Conservation (phyloP, 2,113 vertebrate species). For the Clinocottus analis region DNA sequence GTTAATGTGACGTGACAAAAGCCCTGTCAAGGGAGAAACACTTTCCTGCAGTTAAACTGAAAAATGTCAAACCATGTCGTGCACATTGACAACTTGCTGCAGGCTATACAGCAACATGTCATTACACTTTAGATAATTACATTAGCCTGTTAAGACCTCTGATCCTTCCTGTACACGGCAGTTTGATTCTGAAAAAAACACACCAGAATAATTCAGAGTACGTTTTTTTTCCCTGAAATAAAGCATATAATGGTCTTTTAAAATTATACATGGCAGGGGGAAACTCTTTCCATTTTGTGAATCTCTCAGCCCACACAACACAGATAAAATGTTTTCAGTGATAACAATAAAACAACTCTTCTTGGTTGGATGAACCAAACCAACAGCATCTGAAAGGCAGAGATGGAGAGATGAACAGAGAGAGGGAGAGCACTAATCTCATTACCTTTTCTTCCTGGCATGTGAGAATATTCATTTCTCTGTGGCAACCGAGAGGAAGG, state of each 20-base stretch:
- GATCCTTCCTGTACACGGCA: conserved; percentile 1
- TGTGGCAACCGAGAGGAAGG: conserved; percentile 59
- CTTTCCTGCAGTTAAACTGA: conserved; percentile 10
- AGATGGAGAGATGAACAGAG: conserved; percentile 55
- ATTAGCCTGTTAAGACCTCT: conserved; percentile 22
- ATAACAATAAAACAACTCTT: conserved; percentile 66
- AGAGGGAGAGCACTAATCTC: conserved; percentile 71
- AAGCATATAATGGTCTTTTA: conserved; percentile 51
- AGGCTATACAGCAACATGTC: conserved; percentile 24
- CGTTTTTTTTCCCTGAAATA: conserved; percentile 16
- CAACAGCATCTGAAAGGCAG: conserved; percentile 60
- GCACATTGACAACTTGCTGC: conserved; percentile 20
- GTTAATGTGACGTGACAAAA: conserved; percentile 13
- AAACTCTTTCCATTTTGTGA: conserved; percentile 65
- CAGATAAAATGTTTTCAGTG: conserved; percentile 67
- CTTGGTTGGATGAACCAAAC: conserved; percentile 70
- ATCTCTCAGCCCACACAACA: conserved; percentile 61
- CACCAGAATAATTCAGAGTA: conserved; percentile 12
- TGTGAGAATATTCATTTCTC: conserved; percentile 73
- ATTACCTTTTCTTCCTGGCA: conserved; percentile 77
- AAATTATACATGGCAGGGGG: conserved; percentile 62
- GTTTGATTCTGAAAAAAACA: conserved; percentile 30
- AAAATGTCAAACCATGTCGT: conserved; percentile 30
- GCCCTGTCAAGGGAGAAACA: conserved; percentile 14
- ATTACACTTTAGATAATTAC: conserved; percentile 51